A percentile compares a stretch with the other conserved stretches of the same genome.
Evolutionary conservation across 1,140 invertebrate species (phyloP).

Genomic region (Heliothis subflexa): DNA sequence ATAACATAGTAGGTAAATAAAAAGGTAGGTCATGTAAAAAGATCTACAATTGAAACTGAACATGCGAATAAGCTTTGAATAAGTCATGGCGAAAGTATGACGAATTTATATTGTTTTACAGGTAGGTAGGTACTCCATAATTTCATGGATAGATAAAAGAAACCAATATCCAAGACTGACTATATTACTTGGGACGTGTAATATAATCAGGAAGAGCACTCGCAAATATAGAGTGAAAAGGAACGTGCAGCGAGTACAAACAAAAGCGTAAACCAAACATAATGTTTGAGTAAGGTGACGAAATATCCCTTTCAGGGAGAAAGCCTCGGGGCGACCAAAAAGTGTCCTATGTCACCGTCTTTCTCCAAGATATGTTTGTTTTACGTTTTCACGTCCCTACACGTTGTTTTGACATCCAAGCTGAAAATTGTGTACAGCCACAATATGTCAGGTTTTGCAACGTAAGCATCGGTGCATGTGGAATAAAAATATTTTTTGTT

Average conservation of each 20-base stretch:
- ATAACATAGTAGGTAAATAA: too few species aligned
- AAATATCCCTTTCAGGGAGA: slow-evolving; percentile 16
- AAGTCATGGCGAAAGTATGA: too few species aligned
- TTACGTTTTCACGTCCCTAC: background rate
- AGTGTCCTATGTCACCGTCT: slow-evolving; percentile 4
- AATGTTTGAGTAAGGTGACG: slow-evolving; percentile 21
- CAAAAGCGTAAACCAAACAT: slow-evolving; percentile 12
- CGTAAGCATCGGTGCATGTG: too few species aligned
- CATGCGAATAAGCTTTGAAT: too few species aligned
- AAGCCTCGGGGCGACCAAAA: slow-evolving; percentile 14
- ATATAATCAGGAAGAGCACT: slow-evolving; percentile 28
- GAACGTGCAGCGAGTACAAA: slow-evolving; percentile 15
- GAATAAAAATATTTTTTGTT: too few species aligned
- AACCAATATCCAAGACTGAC: too few species aligned
- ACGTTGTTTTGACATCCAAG: background rate
- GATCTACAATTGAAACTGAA: too few species aligned
- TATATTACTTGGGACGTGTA: background rate
- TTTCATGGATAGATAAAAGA: too few species aligned
- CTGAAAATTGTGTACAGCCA: background rate
- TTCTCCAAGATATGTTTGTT: slow-evolving; percentile 7
- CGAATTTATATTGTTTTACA: too few species aligned
- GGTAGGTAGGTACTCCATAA: too few species aligned
- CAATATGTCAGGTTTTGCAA: background rate
- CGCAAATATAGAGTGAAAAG: slow-evolving; percentile 14
- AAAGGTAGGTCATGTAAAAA: too few species aligned